Base-by-base conservation (phyloP, 1,140 invertebrate species). In the Colletes gigas region DNA sequence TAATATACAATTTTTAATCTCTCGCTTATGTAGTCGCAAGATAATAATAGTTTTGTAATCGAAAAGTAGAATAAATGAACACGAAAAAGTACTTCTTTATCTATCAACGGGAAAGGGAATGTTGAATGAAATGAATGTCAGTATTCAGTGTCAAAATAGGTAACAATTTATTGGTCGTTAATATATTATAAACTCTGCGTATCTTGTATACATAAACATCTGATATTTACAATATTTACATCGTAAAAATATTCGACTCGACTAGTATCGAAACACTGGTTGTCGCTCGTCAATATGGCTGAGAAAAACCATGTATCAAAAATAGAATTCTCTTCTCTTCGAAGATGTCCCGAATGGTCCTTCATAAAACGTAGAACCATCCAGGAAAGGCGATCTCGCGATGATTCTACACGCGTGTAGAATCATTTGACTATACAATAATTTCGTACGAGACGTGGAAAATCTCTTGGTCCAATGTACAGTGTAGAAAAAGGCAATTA, bases 151-250 rank as follows among this genome's bases (percentile, higher is more conserved):
- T 9, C 0, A 47, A 50, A 21, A 60, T 19, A 39, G 3, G 21
- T 70, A 77, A 77, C 75, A 77, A 70, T 77, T 77, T 77, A 77
- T 77, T 76, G 5, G 1, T 67, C 4, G 7, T 52, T 3, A 41
- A 39, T 44, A 65, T 15, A 21, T 30, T 55, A 66, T 44, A 66
- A 75, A 21, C 21, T 57, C n/a, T 41, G 0, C 6, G 63, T n/a
- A 52, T 50, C 15, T 30, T 39, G 4, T 21, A 19, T 19, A 47
- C 17, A 50, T 52, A 54, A 21, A 62, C 65, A 76, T 30, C 66
- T 7, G 9, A 30, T 12, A 21, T 2, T 15, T 52, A 9, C 50
- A 9, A 54, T 47, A 47, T 21, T 60, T 47, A 19, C 15, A 50
- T 7, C 1, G 10, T 47, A 0, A 30, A n/a, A 47, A 19, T 15